These are phyloP conservation scores for Urocynchramus pylzowi DNA, from an alignment of 2,113 vertebrate species.

Conservation along the genomic window DNA sequence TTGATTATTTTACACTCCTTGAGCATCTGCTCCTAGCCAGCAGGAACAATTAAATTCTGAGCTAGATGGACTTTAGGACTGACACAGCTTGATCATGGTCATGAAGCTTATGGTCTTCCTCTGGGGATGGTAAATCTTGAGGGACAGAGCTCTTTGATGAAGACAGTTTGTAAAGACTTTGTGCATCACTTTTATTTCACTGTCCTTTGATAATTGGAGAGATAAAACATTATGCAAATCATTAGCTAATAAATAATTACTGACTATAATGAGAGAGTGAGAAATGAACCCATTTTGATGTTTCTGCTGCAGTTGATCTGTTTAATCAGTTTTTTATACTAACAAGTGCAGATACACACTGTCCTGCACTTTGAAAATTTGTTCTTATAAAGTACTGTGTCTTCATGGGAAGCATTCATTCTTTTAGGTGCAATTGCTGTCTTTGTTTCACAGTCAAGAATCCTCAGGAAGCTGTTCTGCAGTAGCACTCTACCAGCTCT, in stretches of 20 bases:
- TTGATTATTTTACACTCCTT: neutral
- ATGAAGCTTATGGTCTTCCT: neutral
- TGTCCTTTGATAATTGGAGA: neutral
- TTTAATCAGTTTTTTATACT: neutral
- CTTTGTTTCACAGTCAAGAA: neutral
- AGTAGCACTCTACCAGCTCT: neutral
- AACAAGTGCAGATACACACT: neutral
- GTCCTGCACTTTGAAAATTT: neutral
- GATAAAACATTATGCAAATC: constrained; percentile 7
- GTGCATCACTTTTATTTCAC: neutral
- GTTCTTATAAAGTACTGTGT: neutral
- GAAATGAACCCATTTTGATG: neutral
- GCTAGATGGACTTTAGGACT: neutral
- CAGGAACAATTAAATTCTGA: neutral
- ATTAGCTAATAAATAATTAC: constrained; percentile 4
- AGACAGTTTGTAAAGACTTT: neutral
- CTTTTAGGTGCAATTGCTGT: neutral
- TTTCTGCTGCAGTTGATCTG: neutral
- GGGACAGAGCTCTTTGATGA: neutral
- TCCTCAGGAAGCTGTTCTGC: neutral
- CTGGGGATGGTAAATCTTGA: neutral
- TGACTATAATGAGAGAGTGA: neutral
- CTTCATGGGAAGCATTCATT: neutral
- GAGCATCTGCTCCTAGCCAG: neutral
- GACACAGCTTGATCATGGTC: neutral